phyloP scores from a whole-genome alignment of 2,113 vertebrate genomes.

The Phyllostomus hastatus region DNA sequence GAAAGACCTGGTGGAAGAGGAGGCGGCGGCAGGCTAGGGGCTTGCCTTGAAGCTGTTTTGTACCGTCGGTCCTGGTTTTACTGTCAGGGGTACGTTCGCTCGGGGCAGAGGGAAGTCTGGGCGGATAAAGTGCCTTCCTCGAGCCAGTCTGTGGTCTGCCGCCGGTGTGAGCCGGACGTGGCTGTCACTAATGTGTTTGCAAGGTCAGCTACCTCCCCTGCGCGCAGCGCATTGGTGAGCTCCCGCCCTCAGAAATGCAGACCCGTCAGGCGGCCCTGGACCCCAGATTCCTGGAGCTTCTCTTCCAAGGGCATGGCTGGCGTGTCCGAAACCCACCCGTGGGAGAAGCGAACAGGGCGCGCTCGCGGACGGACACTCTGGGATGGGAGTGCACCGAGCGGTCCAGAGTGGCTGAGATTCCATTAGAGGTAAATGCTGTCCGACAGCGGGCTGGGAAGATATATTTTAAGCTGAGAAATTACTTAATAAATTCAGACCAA shows the following conservation, averaged over 20 bases:
- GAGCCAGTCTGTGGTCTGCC: neutral
- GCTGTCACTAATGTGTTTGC: neutral
- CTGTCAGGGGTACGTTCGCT: neutral
- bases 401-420: conserved; percentile 45
- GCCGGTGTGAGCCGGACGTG: neutral
- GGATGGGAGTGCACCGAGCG: neutral
- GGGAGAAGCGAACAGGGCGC: neutral
- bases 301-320: neutral
- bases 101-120: neutral
- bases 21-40: neutral
- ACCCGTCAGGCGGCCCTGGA: neutral
- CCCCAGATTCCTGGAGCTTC: no score
- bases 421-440: conserved; percentile 51
- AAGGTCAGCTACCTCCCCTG: neutral
- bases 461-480: conserved; percentile 71
- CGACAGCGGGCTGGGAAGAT: conserved; percentile 54
- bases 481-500: conserved; percentile 78
- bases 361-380: neutral
- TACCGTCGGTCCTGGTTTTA: neutral
- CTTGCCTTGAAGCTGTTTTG: neutral
- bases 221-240: rapidly evolving
- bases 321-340: neutral
- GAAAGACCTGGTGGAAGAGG: neutral
- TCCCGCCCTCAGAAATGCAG: neutral
- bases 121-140: neutral